Conservation (phyloP, 2,888 invertebrate species). For the Scelioninae gen. 2 region DNA sequence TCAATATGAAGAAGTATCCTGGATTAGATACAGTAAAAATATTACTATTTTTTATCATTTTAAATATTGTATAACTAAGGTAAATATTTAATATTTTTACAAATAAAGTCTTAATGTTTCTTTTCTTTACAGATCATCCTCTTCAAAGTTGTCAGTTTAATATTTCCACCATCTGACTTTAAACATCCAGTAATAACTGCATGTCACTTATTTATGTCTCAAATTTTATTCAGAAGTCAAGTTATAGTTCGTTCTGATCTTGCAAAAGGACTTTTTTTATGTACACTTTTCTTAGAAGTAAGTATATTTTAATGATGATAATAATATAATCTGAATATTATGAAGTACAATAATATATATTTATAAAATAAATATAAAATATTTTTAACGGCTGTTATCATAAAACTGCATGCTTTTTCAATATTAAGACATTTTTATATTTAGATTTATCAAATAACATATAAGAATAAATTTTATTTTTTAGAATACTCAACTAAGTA, state of each 20-base stretch:
- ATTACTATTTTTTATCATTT: too few relatives aligned
- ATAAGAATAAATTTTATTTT: too few relatives aligned
- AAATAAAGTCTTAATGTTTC: neutral
- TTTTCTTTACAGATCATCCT: conserved; percentile 79
- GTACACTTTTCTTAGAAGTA: conserved; percentile 85
- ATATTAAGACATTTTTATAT: too few relatives aligned
- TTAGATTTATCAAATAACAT: too few relatives aligned
- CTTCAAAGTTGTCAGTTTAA: conserved; percentile 86
- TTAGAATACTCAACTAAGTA: conserved; percentile 85
- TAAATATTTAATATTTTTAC: too few relatives aligned
- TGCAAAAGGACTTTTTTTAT: conserved; percentile 86
- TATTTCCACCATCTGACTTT: conserved; percentile 93
- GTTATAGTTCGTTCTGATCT: conserved; percentile 82
- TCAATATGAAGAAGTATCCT: conserved; percentile 79
- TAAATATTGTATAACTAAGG: too few relatives aligned
- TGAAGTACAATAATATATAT: neutral
- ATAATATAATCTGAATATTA: conserved; percentile 3
- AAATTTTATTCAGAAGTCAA: conserved; percentile 82
- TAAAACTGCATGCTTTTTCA: too few relatives aligned
- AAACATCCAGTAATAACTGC: conserved; percentile 86
- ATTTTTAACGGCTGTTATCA: too few relatives aligned
- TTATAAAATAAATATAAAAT: conserved; percentile 9
- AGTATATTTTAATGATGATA: conserved; percentile 60
- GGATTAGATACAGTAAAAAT: conserved; percentile 79
- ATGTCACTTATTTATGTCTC: conserved; percentile 86